Evolutionary conservation across 2,888 invertebrate genomes (phyloP).

Genomic region (Amaurobius ferox): DNA sequence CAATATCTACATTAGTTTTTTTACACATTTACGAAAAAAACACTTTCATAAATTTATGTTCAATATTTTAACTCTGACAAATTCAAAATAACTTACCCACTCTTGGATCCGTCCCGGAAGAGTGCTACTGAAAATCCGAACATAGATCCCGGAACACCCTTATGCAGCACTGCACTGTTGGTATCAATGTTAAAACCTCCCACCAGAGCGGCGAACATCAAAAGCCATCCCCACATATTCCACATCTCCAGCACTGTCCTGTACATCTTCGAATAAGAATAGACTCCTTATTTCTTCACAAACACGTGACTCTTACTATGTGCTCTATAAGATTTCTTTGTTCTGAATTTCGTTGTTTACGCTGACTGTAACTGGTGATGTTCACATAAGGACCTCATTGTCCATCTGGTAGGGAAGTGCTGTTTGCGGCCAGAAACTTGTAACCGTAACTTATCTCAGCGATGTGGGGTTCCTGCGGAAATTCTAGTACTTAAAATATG

Average conservation of each 20-base stretch:
- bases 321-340: background rate
- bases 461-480: background rate
- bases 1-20: too few species aligned
- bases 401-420: background rate
- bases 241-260: background rate
- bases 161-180: constrained; percentile 84
- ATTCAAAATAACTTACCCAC: constrained; percentile 89
- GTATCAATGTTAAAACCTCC: constrained; percentile 84
- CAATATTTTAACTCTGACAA: too few species aligned
- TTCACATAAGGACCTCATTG: constrained; percentile 19
- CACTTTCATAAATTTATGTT: too few species aligned
- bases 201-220: constrained; percentile 25
- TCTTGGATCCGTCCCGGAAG: constrained; percentile 83
- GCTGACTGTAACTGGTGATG: background rate
- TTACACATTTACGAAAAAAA: too few species aligned
- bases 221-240: constrained; percentile 33
- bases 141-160: constrained; percentile 84
- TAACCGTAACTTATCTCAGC: background rate
- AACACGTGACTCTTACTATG: background rate
- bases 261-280: background rate
- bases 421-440: background rate
- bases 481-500: background rate
- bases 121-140: constrained; percentile 92
- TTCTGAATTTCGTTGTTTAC: constrained; percentile 34
- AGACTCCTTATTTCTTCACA: background rate